These are phyloP conservation scores for Siniperca chuatsi DNA, from an alignment of 2,113 vertebrate species.

Conservation along the genomic window DNA sequence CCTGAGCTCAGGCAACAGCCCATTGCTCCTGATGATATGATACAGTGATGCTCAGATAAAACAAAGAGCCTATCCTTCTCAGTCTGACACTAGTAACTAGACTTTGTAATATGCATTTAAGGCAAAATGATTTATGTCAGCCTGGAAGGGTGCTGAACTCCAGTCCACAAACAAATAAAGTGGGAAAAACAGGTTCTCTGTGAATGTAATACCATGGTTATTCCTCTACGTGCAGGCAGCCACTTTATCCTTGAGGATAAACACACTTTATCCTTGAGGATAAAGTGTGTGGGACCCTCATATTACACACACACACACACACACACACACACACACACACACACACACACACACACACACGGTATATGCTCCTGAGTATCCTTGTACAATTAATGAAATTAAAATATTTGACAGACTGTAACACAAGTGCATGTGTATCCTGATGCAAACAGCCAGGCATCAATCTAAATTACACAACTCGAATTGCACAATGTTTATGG, in stretches of 20 bases:
- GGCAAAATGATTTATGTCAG: slow-evolving; percentile 25
- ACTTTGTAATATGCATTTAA: slow-evolving; percentile 7
- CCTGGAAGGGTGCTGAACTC: slow-evolving; percentile 5
- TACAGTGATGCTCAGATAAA: not conserved
- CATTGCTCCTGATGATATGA: not conserved
- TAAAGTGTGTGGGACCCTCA: slow-evolving; percentile 4
- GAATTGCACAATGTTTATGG: not conserved
- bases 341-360: not conserved
- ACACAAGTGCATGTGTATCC: not conserved
- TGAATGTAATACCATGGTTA: slow-evolving; percentile 16
- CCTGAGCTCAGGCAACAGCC: not conserved
- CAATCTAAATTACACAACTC: not conserved
- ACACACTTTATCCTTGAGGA: slow-evolving; percentile 22
- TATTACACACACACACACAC: not conserved
- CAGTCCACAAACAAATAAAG: slow-evolving; percentile 26
- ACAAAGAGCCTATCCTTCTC: not conserved
- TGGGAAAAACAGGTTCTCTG: slow-evolving; percentile 6
- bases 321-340: not conserved
- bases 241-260: no score
- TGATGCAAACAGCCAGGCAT: not conserved
- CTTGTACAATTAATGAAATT: not conserved
- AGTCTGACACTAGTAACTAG: slow-evolving; percentile 1
- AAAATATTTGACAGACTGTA: no score
- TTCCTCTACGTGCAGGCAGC: not conserved
- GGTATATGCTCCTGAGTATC: not conserved